These are phyloP conservation scores for Meloe dianella DNA, from an alignment of 2,888 invertebrate species.

Conservation along the genomic window DNA sequence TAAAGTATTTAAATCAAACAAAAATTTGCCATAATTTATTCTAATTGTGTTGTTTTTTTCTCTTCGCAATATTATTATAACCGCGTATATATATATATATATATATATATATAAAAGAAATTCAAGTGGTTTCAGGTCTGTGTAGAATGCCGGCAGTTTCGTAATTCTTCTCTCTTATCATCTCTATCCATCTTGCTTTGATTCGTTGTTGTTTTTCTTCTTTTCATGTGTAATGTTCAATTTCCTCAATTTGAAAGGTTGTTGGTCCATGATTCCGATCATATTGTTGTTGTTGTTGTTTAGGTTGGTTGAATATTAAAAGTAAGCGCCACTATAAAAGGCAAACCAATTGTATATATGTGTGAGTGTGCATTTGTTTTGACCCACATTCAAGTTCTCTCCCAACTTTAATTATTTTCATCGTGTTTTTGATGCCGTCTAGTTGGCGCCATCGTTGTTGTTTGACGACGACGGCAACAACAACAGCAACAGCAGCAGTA, in stretches of 20 bases:
- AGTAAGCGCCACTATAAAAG: constrained; percentile 2
- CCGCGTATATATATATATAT: too few relatives aligned
- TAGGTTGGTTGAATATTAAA: neutral
- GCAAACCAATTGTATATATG: neutral
- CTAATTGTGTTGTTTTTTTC: too few relatives aligned
- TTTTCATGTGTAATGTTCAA: constrained; percentile 31
- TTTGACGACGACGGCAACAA: constrained; percentile 25
- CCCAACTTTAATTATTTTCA: constrained; percentile 2
- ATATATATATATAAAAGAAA: too few relatives aligned
- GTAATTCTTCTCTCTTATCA: too few relatives aligned
- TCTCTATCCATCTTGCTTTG: neutral
- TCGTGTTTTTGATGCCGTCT: constrained; percentile 37
- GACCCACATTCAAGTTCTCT: constrained; percentile 2
- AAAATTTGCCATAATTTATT: too few relatives aligned
- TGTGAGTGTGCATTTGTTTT: neutral
- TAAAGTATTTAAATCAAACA: neutral
- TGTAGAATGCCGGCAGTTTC: neutral
- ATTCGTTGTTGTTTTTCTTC: neutral
- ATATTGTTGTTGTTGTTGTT: too few relatives aligned
- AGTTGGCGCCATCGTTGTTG: constrained; percentile 45
- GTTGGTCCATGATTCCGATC: constrained; percentile 2
- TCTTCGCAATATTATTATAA: too few relatives aligned
- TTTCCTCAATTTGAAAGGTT: constrained; percentile 40
- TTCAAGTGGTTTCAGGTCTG: neutral
- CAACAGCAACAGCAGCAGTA: neutral